phyloP scores from a whole-genome alignment of 2,888 invertebrate genomes.

The Mesorhabditis belari region DNA sequence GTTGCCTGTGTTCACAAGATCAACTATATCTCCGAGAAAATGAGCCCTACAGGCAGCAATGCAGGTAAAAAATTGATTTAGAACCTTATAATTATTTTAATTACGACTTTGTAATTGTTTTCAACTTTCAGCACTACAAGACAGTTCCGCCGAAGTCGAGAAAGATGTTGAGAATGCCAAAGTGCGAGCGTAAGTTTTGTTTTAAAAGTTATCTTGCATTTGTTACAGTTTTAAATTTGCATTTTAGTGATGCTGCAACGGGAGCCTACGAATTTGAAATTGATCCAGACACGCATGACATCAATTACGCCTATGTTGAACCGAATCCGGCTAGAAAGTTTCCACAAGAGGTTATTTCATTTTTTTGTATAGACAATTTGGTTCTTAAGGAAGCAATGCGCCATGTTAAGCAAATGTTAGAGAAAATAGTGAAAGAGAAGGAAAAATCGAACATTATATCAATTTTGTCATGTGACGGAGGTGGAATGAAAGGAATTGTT shows the following conservation, averaged over 20 bases:
- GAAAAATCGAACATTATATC: slow-evolving; percentile 32
- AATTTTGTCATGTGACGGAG: slow-evolving; percentile 79
- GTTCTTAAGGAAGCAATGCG: slow-evolving; percentile 16
- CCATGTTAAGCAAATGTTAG: slow-evolving; percentile 20
- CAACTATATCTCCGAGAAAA: slow-evolving; percentile 6
- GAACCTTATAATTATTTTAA: too few species aligned
- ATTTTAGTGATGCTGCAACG: slow-evolving; percentile 10
- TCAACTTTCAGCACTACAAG: too few species aligned
- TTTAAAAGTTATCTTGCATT: too few species aligned
- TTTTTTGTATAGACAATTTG: not conserved
- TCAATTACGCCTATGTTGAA: slow-evolving; percentile 24
- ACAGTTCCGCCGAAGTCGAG: not conserved
- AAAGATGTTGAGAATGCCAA: not conserved
- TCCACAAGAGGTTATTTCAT: slow-evolving; percentile 13
- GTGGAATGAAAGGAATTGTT: slow-evolving; percentile 75
- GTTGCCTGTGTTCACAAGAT: slow-evolving; percentile 41
- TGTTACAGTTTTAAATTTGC: too few species aligned
- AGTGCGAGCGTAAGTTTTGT: not conserved
- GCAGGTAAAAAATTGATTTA: too few species aligned
- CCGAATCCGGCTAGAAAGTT: slow-evolving; percentile 15
- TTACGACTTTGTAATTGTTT: too few species aligned
- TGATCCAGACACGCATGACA: slow-evolving; percentile 23
- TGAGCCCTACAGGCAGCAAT: too few species aligned
- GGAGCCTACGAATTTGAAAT: slow-evolving; percentile 26
- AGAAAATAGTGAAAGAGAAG: slow-evolving; percentile 22